Evolutionary conservation across 2,113 vertebrate species (phyloP).

Genomic region (Corythaixoides concolor): DNA sequence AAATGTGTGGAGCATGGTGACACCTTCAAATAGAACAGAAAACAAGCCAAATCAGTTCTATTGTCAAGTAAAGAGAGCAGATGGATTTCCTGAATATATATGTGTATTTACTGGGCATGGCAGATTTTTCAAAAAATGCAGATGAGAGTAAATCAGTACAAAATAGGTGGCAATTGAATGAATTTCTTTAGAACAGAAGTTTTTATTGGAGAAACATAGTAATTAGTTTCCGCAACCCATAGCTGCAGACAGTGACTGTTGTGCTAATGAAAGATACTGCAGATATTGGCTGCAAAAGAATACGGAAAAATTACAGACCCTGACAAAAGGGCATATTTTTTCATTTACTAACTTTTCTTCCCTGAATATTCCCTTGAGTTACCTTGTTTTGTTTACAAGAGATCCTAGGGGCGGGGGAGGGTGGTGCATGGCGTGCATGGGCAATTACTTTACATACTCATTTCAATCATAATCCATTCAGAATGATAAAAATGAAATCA

Average conservation of each 20-base stretch:
- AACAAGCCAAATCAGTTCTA: slow-evolving; percentile 37
- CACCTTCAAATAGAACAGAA: background rate
- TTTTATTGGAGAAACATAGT: slow-evolving; percentile 55
- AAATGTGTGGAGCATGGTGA: background rate
- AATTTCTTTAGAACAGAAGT: slow-evolving; percentile 44
- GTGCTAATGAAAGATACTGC: slow-evolving; percentile 25
- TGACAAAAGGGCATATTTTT: slow-evolving; percentile 36
- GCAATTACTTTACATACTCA: slow-evolving; percentile 65
- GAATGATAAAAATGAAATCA: slow-evolving; percentile 67
- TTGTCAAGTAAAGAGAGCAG: slow-evolving; percentile 58
- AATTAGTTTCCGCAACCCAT: background rate
- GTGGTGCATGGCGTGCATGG: slow-evolving; percentile 29
- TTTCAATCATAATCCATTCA: slow-evolving; percentile 71
- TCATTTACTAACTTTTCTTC: slow-evolving; percentile 52
- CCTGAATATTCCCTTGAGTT: slow-evolving; percentile 17
- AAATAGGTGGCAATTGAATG: slow-evolving; percentile 39
- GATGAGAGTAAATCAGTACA: slow-evolving; percentile 1
- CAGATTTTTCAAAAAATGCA: background rate
- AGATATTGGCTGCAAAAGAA: slow-evolving; percentile 32
- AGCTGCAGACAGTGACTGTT: slow-evolving; percentile 2
- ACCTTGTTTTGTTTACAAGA: slow-evolving; percentile 63
- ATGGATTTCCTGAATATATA: slow-evolving; percentile 60
- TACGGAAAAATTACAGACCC: slow-evolving; percentile 26
- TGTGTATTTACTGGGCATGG: background rate
- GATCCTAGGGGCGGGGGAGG: slow-evolving; percentile 28